These are phyloP conservation scores for Sparus aurata DNA, from an alignment of 2,797 vertebrate species.

Conservation along the genomic window DNA sequence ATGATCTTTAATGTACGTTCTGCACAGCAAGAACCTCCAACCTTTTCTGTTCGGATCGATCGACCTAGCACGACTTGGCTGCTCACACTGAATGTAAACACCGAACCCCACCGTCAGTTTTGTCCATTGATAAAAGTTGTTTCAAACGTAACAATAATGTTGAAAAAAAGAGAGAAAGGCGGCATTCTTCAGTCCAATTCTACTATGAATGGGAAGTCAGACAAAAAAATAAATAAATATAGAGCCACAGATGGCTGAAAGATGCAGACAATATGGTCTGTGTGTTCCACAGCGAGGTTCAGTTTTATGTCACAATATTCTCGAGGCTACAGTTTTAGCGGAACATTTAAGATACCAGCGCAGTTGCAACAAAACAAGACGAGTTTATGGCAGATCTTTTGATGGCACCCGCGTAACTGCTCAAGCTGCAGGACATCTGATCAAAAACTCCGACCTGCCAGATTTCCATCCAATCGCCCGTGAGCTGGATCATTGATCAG, in stretches of 20 bases:
- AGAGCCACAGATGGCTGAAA: slow-evolving; percentile 6
- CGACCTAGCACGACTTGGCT: too few species aligned
- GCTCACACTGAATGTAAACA: neutral
- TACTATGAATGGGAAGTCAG: neutral
- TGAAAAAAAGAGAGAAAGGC: neutral
- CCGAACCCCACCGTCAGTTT: accelerated
- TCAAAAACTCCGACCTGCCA: slow-evolving; percentile 1
- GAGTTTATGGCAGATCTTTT: neutral
- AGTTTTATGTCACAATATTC: neutral
- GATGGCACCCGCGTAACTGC: neutral
- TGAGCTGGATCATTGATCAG: neutral
- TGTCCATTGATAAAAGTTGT: neutral
- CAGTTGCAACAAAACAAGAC: slow-evolving; percentile 3
- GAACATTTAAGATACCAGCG: slow-evolving; percentile 10
- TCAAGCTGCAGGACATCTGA: neutral
- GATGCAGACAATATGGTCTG: neutral
- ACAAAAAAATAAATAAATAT: neutral
- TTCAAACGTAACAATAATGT: neutral
- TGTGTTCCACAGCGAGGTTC: neutral
- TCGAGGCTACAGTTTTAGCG: neutral
- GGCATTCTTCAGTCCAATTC: neutral
- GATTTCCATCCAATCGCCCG: neutral
- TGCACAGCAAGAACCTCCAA: neutral
- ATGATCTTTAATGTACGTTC: slow-evolving; percentile 5
- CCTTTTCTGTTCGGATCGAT: neutral